Base-by-base conservation (phyloP, 1,140 invertebrate species). In the Bilobella aurantiaca region DNA sequence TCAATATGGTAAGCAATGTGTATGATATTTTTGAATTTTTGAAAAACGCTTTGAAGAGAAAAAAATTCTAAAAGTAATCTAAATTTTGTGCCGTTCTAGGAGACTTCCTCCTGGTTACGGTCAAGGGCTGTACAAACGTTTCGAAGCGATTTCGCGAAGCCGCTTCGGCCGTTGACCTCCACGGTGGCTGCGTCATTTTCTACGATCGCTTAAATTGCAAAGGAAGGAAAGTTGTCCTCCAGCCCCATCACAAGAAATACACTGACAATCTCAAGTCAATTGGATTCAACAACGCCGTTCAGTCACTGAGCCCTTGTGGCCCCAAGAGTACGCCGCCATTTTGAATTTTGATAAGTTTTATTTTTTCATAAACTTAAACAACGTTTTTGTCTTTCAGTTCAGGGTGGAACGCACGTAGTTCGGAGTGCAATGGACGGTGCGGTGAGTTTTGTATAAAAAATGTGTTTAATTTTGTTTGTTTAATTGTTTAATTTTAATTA, bases 371-470 rank as follows among this genome's bases (percentile, higher is more conserved):
- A 32, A 14, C 3, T 28, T 14, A 12, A 27, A 37, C 28, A 37
- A 23, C 21, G 12, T 37, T 3, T 37, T 31, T 63, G 5, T 14
- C 21, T 65, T 60, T 27, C 29, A 66, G 64, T 66, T 59, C 34
- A 62, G 29, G 16, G 28, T 23, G 64, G 64, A 23, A 37, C 34
- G 34, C 64, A 66, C 42, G 58, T 66, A 2, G 53, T 66, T 32
- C 64, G 58, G 27, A 61, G 58, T 42, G 57, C 59, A 5, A 66
- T 66, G 64, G 64, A 66, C 30, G 64, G 64, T 3, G 30, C 64
- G 46, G 64, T 66, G 34, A 66, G 31, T 5, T 8, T 3, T 25
- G 12, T 3, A 47, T 46, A 2, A 25, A 32, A 56, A 63, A 27
- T 18, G 12, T 14, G 3, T 18, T 28, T 28, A 30, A 59, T 23